These are phyloP conservation scores for Lota lota DNA, from an alignment of 2,113 vertebrate species.

Conservation along the genomic window DNA sequence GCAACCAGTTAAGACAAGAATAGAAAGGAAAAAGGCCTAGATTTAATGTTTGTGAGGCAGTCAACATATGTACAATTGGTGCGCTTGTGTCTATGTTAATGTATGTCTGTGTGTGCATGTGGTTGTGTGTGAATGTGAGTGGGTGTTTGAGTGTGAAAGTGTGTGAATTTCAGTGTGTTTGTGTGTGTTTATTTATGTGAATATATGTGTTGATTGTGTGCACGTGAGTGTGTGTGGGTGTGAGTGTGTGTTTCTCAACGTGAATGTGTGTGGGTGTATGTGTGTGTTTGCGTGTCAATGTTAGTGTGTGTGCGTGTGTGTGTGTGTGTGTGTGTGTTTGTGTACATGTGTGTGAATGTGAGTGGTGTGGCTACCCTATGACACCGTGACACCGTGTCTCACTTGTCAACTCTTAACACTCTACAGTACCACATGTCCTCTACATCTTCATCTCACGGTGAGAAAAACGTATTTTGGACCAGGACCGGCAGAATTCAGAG, in stretches of 20 bases:
- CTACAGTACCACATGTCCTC: conserved; percentile 15
- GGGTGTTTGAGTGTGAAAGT: not conserved
- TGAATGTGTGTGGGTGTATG: not conserved
- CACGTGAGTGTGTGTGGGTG: not conserved
- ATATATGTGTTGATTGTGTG: too few species aligned
- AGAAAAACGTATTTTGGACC: conserved; percentile 50
- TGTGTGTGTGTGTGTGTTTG: not conserved
- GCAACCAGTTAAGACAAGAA: too few species aligned
- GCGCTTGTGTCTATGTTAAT: not conserved
- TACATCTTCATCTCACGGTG: not conserved
- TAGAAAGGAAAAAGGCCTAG: too few species aligned
- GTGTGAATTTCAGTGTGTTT: not conserved
- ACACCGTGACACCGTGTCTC: too few species aligned
- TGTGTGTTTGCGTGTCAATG: conserved; percentile 1
- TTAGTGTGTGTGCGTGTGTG: not conserved
- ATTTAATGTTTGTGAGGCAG: too few species aligned
- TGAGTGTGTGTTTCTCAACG: conserved; percentile 1
- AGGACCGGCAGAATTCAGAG: conserved; percentile 58
- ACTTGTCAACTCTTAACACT: too few species aligned
- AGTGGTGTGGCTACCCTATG: not conserved
- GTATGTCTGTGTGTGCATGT: not conserved
- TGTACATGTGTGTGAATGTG: not conserved
- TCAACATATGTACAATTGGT: too few species aligned
- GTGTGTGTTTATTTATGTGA: not conserved
- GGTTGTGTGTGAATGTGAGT: not conserved